phyloP scores from a whole-genome alignment of 1,140 invertebrate genomes.

The Drosophila bocki region DNA sequence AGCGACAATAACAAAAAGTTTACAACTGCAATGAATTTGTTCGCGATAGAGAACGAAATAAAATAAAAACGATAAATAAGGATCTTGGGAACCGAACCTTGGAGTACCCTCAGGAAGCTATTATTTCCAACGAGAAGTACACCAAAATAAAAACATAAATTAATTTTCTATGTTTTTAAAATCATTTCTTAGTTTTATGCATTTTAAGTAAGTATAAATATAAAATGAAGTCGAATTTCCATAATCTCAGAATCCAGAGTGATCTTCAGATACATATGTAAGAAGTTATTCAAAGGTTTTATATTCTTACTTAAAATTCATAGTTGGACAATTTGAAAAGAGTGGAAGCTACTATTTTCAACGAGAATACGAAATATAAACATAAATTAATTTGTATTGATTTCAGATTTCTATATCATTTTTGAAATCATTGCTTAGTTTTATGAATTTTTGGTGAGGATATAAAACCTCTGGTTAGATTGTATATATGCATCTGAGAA shows the following conservation, averaged over 20 bases:
- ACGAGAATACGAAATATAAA: not conserved
- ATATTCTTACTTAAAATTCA: too few relatives aligned
- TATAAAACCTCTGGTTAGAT: too few relatives aligned
- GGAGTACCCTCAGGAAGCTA: slow-evolving; percentile 1
- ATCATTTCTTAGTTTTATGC: not conserved
- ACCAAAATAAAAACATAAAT: not conserved
- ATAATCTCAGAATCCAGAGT: too few relatives aligned
- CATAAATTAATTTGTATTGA: not conserved
- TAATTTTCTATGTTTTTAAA: not conserved
- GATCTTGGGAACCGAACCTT: slow-evolving; percentile 3
- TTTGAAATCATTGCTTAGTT: not conserved
- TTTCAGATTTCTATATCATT: not conserved
- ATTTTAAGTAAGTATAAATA: not conserved
- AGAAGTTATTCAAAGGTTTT: too few relatives aligned
- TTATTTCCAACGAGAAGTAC: not conserved
- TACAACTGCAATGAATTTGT: slow-evolving; percentile 82
- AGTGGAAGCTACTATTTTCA: not conserved
- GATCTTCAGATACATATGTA: too few relatives aligned
- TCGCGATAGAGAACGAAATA: slow-evolving; percentile 73
- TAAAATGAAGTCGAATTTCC: too few relatives aligned
- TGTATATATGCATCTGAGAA: too few relatives aligned
- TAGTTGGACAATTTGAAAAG: not conserved
- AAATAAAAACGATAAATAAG: slow-evolving; percentile 50
- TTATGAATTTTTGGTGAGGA: not conserved
- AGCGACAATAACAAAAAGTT: slow-evolving; percentile 64